Percentiles rank a stretch among this genome's conserved stretches.
These are phyloP conservation scores for Ianthella basta DNA, from an alignment of 37 sponge, comb jelly and placozoan genomes.

Conservation along the genomic window DNA sequence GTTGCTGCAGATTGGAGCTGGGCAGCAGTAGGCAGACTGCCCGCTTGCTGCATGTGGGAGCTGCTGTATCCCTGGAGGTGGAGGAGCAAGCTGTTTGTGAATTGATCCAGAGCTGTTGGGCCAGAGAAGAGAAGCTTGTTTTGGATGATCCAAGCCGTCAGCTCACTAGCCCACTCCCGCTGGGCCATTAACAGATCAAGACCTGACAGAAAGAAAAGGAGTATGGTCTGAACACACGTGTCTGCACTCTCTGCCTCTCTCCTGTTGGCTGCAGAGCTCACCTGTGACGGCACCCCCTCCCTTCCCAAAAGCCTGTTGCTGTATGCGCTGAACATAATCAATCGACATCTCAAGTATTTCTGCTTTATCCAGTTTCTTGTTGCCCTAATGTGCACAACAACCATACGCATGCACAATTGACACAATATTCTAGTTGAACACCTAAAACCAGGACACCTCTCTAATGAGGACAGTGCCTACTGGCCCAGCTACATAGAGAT, in stretches of 20 bases:
- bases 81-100: slow-evolving; percentile 68
- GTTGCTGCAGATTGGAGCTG: not conserved
- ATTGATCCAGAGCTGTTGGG: slow-evolving; percentile 62
- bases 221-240: not conserved
- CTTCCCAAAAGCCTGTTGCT: slow-evolving; percentile 45
- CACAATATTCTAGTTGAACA: not conserved
- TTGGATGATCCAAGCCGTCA: slow-evolving; percentile 85
- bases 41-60: not conserved
- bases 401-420: not conserved
- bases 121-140: slow-evolving; percentile 67
- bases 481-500: too few relatives aligned
- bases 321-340: slow-evolving; percentile 73
- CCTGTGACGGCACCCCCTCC: slow-evolving; percentile 22
- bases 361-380: slow-evolving; percentile 90
- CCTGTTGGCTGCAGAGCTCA: not conserved
- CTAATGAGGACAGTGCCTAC: too few relatives aligned
- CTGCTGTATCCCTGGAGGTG: slow-evolving; percentile 65
- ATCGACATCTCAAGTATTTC: slow-evolving; percentile 91
- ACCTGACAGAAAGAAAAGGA: not conserved
- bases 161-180: slow-evolving; percentile 81
- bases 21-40: not conserved
- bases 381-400: slow-evolving; percentile 45
- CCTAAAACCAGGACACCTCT: too few relatives aligned
- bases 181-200: slow-evolving; percentile 53
- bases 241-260: not conserved